These are phyloP conservation scores for Microcebus ravelobensis DNA, from an alignment of 2,113 vertebrate species.

Conservation along the genomic window DNA sequence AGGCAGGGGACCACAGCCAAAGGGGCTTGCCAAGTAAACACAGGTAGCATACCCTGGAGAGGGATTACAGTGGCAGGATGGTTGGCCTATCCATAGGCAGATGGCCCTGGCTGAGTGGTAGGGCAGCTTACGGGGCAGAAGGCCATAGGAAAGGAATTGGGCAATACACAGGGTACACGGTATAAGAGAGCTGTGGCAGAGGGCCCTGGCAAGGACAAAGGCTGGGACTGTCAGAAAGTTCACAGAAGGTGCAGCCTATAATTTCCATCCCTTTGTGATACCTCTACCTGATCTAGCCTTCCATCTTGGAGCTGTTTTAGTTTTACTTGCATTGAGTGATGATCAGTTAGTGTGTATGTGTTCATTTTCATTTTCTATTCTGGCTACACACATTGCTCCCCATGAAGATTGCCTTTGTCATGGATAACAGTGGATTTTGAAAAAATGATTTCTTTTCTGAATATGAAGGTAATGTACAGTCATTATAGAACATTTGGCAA, in stretches of 20 bases:
- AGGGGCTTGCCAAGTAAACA: not conserved
- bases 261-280: not conserved
- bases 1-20: not conserved
- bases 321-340: not conserved
- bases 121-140: not conserved
- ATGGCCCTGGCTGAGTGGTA: not conserved
- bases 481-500: not conserved
- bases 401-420: slow-evolving; percentile 28
- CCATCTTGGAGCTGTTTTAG: not conserved
- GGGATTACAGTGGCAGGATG: not conserved
- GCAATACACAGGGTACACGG: not conserved
- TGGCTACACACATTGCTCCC: not conserved
- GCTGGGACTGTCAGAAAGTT: not conserved
- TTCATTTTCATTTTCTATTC: not conserved
- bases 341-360: not conserved
- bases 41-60: not conserved
- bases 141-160: not conserved
- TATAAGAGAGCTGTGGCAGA: not conserved
- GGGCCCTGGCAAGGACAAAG: not conserved
- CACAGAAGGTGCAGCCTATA: not conserved
- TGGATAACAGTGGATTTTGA: not conserved
- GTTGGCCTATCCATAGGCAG: not conserved
- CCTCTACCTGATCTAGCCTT: not conserved
- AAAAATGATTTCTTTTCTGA: slow-evolving; percentile 36
- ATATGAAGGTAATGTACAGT: slow-evolving; percentile 21